Percentiles rank a stretch among this genome's conserved stretches.
Conservation (phyloP, 2,797 vertebrate species). For the Psittacula echo region DNA sequence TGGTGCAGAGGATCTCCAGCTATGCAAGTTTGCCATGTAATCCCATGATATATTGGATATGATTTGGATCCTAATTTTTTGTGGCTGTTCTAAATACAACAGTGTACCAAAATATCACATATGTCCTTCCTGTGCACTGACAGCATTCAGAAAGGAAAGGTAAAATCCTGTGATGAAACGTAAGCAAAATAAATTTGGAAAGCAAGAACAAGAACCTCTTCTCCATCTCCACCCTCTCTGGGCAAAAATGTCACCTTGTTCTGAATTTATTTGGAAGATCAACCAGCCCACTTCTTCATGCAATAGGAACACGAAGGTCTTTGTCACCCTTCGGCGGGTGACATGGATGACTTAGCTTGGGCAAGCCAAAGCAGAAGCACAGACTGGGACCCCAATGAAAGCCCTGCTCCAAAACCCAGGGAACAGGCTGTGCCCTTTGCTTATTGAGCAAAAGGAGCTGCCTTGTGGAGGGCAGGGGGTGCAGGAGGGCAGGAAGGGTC, state of each 20-base stretch:
- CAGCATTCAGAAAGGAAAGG: neutral
- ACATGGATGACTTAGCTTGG: neutral
- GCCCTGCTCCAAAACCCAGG: neutral
- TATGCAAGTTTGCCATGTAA: neutral
- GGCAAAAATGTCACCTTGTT: neutral
- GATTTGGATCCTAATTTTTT: slow-evolving; percentile 13
- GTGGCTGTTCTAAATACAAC: slow-evolving; percentile 26
- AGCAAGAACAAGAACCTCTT: neutral
- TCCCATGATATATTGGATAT: neutral
- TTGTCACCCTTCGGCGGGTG: neutral
- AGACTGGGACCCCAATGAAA: neutral
- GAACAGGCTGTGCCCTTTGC: neutral
- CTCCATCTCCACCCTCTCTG: neutral
- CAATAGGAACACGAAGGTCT: neutral
- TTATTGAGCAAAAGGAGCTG: neutral
- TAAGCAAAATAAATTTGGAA: neutral
- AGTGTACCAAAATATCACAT: neutral
- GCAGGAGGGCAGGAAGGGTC: neutral
- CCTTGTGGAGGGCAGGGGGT: neutral
- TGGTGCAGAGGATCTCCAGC: neutral
- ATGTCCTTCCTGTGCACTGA: neutral
- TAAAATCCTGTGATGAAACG: neutral
- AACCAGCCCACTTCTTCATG: neutral
- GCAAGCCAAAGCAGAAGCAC: neutral
- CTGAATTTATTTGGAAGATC: neutral